Conservation (phyloP, 2,888 invertebrate genomes). For the Patella depressa region DNA sequence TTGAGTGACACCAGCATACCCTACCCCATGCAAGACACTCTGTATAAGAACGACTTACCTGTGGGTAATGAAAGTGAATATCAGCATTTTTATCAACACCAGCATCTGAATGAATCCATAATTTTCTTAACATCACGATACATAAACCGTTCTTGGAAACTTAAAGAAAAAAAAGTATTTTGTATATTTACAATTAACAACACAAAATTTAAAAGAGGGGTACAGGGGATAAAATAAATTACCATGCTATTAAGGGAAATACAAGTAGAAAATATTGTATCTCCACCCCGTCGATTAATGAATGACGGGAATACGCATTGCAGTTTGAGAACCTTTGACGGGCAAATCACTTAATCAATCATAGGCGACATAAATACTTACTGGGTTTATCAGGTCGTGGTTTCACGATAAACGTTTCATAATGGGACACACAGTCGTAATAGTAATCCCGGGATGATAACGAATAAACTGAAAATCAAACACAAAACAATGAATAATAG, state of each 20-base stretch:
- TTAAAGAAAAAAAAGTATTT: neutral
- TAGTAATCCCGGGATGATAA: constrained; percentile 45
- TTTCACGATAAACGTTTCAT: neutral
- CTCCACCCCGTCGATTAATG: no score
- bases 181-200: no score
- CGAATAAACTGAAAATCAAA: constrained; percentile 55
- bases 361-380: neutral
- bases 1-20: no score
- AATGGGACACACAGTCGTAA: constrained; percentile 12
- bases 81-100: constrained; percentile 53
- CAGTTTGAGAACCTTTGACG: no score
- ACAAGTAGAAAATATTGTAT: no score
- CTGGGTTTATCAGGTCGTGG: neutral
- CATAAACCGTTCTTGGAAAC: neutral
- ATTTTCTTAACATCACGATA: constrained; percentile 55
- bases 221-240: no score
- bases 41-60: constrained; percentile 40
- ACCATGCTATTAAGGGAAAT: no score
- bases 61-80: constrained; percentile 59
- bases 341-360: no score
- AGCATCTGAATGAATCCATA: constrained; percentile 57
- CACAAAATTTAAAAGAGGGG: no score
- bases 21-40: no score
- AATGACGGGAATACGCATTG: no score
- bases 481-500: no score